Evolutionary conservation across 2,888 invertebrate species (phyloP).

Genomic region (Meiosimyza platycephala): DNA sequence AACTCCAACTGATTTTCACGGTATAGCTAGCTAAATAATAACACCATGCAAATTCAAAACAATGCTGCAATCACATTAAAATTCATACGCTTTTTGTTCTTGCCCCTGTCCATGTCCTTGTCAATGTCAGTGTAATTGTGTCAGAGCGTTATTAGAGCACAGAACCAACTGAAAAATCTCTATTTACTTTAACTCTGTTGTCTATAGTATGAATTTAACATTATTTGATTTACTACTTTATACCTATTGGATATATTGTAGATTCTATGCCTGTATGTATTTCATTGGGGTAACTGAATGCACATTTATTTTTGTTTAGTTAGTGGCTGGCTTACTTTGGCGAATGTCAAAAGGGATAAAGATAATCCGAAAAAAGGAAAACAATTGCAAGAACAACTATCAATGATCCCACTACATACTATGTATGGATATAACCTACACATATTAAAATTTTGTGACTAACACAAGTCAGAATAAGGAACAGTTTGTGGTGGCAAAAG

Average conservation of each 20-base stretch:
- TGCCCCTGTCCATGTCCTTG: slow-evolving; percentile 38
- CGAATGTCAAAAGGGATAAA: slow-evolving; percentile 39
- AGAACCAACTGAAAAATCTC: slow-evolving; percentile 12
- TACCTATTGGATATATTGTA: background rate
- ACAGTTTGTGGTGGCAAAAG: background rate
- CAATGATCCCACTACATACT: too few relatives aligned
- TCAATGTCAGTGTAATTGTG: slow-evolving; percentile 40
- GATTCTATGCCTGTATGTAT: background rate
- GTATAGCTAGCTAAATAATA: background rate
- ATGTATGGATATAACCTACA: too few relatives aligned
- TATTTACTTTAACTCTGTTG: slow-evolving; percentile 15
- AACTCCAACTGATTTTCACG: slow-evolving; percentile 6
- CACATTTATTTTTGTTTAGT: slow-evolving; percentile 38
- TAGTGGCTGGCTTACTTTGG: slow-evolving; percentile 42
- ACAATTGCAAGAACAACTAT: slow-evolving; percentile 17
- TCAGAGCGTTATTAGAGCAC: slow-evolving; percentile 37
- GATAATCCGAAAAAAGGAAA: slow-evolving; percentile 43
- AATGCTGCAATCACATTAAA: slow-evolving; percentile 41
- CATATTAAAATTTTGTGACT: too few relatives aligned
- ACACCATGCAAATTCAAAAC: slow-evolving; percentile 43
- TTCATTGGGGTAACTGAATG: slow-evolving; percentile 16
- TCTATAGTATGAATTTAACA: slow-evolving; percentile 22
- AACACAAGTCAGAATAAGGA: too few relatives aligned
- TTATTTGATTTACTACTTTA: slow-evolving; percentile 35
- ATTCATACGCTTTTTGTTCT: slow-evolving; percentile 42